These are phyloP conservation scores for Tetropium fuscum DNA, from an alignment of 2,888 invertebrate species.

Conservation along the genomic window DNA sequence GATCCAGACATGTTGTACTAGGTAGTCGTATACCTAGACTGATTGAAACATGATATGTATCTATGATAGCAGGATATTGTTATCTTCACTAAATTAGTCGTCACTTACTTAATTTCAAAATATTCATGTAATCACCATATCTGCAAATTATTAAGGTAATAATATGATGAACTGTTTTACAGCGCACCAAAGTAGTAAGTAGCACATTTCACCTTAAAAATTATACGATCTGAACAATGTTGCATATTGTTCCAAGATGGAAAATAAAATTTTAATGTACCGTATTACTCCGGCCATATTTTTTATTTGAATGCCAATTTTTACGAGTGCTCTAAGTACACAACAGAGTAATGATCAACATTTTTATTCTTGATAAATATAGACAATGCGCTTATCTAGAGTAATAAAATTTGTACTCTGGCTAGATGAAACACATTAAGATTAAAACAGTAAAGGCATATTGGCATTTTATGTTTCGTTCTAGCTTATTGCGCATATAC, in stretches of 20 bases:
- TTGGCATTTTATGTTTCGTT: neutral
- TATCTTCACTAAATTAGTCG: too few species aligned
- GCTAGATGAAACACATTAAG: slow-evolving; percentile 1
- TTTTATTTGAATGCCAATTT: slow-evolving; percentile 17
- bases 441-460: slow-evolving; percentile 3
- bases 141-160: too few species aligned
- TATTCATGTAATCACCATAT: too few species aligned
- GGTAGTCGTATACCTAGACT: too few species aligned
- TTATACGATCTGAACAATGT: slow-evolving; percentile 12
- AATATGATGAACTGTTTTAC: too few species aligned
- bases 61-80: too few species aligned
- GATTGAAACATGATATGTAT: too few species aligned
- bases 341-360: neutral
- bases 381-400: slow-evolving; percentile 5
- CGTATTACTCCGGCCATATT: slow-evolving; percentile 6
- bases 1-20: too few species aligned
- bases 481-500: neutral
- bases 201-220: too few species aligned
- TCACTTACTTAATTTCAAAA: too few species aligned
- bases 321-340: slow-evolving; percentile 3
- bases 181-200: too few species aligned
- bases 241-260: neutral
- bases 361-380: neutral
- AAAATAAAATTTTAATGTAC: slow-evolving; percentile 13
- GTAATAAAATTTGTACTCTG: slow-evolving; percentile 3